A percentile compares a stretch with the other conserved stretches of the same genome.
Conservation (phyloP, 2,888 invertebrate genomes). For the Chloroclystis v-ata region DNA sequence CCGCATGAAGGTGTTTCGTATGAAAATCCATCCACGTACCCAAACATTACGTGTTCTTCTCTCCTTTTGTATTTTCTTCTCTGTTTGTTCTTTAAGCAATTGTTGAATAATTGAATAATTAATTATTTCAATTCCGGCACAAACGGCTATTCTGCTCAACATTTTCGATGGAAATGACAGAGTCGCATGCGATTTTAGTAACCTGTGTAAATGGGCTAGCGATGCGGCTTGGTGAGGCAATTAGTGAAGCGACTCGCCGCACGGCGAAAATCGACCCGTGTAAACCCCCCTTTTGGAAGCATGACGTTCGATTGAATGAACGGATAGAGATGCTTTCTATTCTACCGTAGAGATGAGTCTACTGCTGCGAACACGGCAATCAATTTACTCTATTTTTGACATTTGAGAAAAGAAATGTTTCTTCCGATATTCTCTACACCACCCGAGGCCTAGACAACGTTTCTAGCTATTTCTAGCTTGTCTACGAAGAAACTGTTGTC, state of each 20-base stretch:
- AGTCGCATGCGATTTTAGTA: conserved; percentile 43
- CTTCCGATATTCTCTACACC: too few relatives aligned
- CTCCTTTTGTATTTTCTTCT: conserved; percentile 32
- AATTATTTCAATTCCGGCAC: conserved; percentile 23
- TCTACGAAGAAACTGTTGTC: too few relatives aligned
- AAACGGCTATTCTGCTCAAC: conserved; percentile 35
- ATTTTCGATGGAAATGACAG: conserved; percentile 38
- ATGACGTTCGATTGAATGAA: too few relatives aligned
- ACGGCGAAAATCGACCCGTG: conserved; percentile 44
- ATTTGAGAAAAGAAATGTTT: too few relatives aligned
- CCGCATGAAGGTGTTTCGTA: too few relatives aligned
- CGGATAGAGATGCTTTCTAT: too few relatives aligned
- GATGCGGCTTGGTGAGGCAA: conserved; percentile 34
- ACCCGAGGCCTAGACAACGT: too few relatives aligned
- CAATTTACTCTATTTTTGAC: too few relatives aligned
- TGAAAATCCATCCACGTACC: conserved; percentile 34
- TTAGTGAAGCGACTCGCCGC: conserved; percentile 34
- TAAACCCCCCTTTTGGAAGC: too few relatives aligned
- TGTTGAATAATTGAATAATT: conserved; percentile 26
- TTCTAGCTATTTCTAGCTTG: too few relatives aligned
- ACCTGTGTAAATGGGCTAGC: conserved; percentile 40
- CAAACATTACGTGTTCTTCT: conserved; percentile 32
- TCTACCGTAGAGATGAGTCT: too few relatives aligned
- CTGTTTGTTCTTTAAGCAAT: conserved; percentile 31
- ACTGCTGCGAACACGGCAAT: too few relatives aligned